Percentiles rank a stretch among this genome's conserved stretches.
Conservation (phyloP, 2,113 vertebrate genomes). For the Myotis yumanensis region DNA sequence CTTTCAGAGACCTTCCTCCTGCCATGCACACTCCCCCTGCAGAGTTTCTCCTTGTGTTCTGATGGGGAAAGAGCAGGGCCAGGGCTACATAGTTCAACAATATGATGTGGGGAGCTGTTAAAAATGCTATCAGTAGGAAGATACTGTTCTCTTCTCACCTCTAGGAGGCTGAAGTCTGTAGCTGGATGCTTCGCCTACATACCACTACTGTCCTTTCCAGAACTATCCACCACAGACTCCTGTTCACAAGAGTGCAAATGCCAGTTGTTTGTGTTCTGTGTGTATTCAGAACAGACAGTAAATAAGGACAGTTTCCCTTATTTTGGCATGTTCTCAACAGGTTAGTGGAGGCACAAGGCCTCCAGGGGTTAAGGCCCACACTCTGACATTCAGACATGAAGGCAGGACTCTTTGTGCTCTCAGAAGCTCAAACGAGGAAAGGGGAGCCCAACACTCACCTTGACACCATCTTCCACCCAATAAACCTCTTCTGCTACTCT, state of each 20-base stretch:
- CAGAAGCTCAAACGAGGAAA: not conserved
- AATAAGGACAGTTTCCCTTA: not conserved
- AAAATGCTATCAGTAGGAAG: too few relatives aligned
- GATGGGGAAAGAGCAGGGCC: not conserved
- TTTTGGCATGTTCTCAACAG: not conserved
- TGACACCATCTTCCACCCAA: not conserved
- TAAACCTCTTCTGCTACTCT: too few relatives aligned
- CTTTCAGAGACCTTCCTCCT: not conserved
- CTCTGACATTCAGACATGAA: not conserved
- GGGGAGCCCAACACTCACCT: not conserved
- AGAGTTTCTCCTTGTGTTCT: not conserved
- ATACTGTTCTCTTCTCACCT: too few relatives aligned
- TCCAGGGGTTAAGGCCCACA: not conserved
- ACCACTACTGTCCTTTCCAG: not conserved
- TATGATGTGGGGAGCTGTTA: too few relatives aligned
- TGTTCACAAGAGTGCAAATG: not conserved
- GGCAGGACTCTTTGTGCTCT: not conserved
- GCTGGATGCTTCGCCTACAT: too few relatives aligned
- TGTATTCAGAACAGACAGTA: not conserved
- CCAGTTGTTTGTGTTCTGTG: not conserved
- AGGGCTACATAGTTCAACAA: too few relatives aligned
- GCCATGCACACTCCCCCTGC: not conserved
- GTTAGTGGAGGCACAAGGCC: accelerated
- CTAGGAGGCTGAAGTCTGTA: too few relatives aligned
- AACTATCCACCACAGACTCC: not conserved